These are phyloP conservation scores for Diabrotica virgifera DNA, from an alignment of 1,140 invertebrate genomes.

Conservation along the genomic window DNA sequence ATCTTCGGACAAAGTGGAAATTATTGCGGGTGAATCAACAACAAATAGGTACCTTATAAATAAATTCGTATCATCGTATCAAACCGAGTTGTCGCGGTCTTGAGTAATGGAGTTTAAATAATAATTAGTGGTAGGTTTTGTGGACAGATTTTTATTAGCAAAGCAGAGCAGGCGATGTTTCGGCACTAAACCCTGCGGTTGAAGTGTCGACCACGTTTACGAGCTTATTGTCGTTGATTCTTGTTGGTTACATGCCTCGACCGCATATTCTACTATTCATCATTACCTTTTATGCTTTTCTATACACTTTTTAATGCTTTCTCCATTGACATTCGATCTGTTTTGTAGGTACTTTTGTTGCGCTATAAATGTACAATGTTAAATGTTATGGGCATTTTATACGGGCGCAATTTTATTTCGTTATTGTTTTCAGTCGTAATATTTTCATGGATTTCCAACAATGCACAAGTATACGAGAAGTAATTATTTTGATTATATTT, in stretches of 20 bases:
- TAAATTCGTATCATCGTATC: not conserved
- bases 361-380: no score
- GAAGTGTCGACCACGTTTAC: constrained; percentile 1
- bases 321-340: not conserved
- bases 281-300: not conserved
- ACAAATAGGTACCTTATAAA: no score
- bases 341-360: no score
- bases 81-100: constrained; percentile 1
- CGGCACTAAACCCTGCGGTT: constrained; percentile 1
- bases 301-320: constrained; percentile 1
- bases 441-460: no score
- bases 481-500: no score
- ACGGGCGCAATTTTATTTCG: no score
- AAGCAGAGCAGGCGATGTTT: constrained; percentile 1
- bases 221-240: not conserved
- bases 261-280: constrained; percentile 2
- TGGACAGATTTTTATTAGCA: constrained; percentile 1
- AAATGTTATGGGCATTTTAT: no score
- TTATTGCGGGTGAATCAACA: no score
- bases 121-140: constrained; percentile 2
- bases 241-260: not conserved
- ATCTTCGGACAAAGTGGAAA: no score
- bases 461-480: no score
- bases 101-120: constrained; percentile 2
- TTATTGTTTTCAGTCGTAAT: no score